Evolutionary conservation across 1,140 invertebrate species (phyloP).

Genomic region (Camponotus floridanus): DNA sequence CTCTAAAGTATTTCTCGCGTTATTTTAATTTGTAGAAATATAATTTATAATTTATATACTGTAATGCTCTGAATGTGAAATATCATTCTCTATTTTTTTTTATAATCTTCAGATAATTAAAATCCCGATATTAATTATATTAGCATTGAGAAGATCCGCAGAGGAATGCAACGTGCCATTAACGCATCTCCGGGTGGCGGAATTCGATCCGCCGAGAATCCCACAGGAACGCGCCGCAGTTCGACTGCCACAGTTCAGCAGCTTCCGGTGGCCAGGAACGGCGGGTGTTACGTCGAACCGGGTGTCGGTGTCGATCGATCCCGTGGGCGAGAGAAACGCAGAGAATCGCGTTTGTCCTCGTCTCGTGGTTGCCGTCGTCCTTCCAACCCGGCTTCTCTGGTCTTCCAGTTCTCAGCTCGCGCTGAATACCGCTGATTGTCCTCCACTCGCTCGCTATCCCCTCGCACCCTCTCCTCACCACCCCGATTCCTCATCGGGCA

Average conservation of each 20-base stretch:
- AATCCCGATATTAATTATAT: not conserved
- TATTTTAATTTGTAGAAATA: not conserved
- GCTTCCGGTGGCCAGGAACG: slow-evolving; percentile 70
- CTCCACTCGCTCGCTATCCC: slow-evolving; percentile 73
- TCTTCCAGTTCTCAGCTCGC: slow-evolving; percentile 78
- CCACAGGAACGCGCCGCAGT: slow-evolving; percentile 57
- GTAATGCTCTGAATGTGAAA: not conserved
- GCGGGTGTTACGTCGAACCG: slow-evolving; percentile 72
- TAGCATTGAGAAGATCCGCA: not conserved
- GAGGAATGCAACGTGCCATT: not conserved
- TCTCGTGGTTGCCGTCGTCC: slow-evolving; percentile 13
- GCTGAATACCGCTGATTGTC: slow-evolving; percentile 85
- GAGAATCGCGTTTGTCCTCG: slow-evolving; percentile 28
- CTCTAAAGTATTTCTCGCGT: not conserved
- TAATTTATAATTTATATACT: not conserved
- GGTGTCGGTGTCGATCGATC: slow-evolving; percentile 73
- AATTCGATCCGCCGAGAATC: slow-evolving; percentile 41
- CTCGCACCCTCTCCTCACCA: slow-evolving; percentile 40
- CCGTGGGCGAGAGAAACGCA: slow-evolving; percentile 51
- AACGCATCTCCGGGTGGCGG: not conserved
- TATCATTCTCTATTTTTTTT: not conserved
- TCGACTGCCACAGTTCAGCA: slow-evolving; percentile 75
- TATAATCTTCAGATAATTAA: not conserved
- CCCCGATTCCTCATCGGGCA: slow-evolving; percentile 35
- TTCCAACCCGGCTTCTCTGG: slow-evolving; percentile 55